Evolutionary conservation across 2,113 vertebrate species (phyloP).

Genomic region (Brevimyrus niger): DNA sequence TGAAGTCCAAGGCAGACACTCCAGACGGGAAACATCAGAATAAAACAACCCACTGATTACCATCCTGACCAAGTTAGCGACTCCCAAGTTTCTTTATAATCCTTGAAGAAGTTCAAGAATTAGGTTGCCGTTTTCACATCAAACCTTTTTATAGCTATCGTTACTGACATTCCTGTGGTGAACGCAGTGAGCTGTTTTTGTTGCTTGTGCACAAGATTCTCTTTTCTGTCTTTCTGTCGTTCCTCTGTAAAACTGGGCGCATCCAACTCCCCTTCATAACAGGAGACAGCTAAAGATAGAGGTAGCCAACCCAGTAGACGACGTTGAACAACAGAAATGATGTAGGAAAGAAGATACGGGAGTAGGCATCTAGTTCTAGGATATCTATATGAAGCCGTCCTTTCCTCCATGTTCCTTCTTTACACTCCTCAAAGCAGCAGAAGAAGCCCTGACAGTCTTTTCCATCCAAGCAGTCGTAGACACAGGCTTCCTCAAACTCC

Average conservation of each 20-base stretch:
- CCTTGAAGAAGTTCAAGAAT: constrained; percentile 25
- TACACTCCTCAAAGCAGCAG: constrained; percentile 91
- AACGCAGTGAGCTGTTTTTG: constrained; percentile 20
- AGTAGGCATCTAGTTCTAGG: constrained; percentile 84
- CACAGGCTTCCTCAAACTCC: constrained; percentile 84
- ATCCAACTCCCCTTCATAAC: constrained; percentile 33
- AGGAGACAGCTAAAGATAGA: constrained; percentile 78
- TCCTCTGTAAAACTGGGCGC: constrained; percentile 23
- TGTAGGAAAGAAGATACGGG: constrained; percentile 89
- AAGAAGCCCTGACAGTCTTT: constrained; percentile 97
- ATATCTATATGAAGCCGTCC: constrained; percentile 85
- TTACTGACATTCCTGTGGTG: neutral
- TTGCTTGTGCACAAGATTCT: neutral
- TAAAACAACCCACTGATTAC: constrained; percentile 26
- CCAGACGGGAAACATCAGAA: constrained; percentile 27
- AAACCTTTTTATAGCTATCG: neutral
- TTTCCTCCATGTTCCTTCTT: constrained; percentile 77
- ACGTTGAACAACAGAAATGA: constrained; percentile 91
- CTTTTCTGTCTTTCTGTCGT: neutral
- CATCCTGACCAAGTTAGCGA: constrained; percentile 26
- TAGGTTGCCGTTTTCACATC: constrained; percentile 22
- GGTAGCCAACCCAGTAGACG: constrained; percentile 94
- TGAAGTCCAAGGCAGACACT: constrained; percentile 48
- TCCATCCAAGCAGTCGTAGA: constrained; percentile 86
- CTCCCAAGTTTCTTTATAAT: constrained; percentile 24